Percentiles rank a stretch among this genome's conserved stretches.
phyloP scores from a whole-genome alignment of 2,113 vertebrate species.

The Myodes glareolus region DNA sequence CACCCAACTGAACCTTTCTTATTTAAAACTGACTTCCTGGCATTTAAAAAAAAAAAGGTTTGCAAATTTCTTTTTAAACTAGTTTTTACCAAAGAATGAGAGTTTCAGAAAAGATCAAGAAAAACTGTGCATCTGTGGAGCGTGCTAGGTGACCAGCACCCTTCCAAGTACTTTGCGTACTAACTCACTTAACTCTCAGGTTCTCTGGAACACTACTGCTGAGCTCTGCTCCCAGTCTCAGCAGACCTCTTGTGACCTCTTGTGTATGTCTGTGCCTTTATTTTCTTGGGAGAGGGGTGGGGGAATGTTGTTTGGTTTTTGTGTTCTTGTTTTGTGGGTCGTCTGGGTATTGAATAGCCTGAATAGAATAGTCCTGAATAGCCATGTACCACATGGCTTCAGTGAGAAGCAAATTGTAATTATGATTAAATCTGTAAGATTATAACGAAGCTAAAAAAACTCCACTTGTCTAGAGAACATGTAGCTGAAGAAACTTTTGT shows the following conservation, averaged over 20 bases:
- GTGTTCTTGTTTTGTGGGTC: neutral
- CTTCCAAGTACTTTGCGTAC: neutral
- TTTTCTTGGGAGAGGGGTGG: neutral
- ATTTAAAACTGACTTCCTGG: slow-evolving; percentile 26
- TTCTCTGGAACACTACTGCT: neutral
- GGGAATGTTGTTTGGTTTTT: neutral
- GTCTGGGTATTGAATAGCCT: neutral
- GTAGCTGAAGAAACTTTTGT: neutral
- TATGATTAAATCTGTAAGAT: neutral
- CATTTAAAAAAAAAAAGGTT: neutral
- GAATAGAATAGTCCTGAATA: neutral
- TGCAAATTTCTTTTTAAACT: slow-evolving; percentile 46
- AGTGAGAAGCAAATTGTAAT: neutral
- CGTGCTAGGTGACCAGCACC: neutral
- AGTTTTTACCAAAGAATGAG: slow-evolving; percentile 30
- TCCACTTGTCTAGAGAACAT: neutral
- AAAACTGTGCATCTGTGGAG: slow-evolving; percentile 8
- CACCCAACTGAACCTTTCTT: neutral
- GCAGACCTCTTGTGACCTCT: neutral
- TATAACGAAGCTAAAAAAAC: neutral
- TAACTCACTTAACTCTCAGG: slow-evolving; percentile 34
- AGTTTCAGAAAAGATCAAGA: neutral
- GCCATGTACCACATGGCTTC: neutral
- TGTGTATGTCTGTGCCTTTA: neutral
- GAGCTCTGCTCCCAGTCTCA: neutral